Evolutionary conservation across 2,113 vertebrate species (phyloP).

Genomic region (Scomber japonicus): DNA sequence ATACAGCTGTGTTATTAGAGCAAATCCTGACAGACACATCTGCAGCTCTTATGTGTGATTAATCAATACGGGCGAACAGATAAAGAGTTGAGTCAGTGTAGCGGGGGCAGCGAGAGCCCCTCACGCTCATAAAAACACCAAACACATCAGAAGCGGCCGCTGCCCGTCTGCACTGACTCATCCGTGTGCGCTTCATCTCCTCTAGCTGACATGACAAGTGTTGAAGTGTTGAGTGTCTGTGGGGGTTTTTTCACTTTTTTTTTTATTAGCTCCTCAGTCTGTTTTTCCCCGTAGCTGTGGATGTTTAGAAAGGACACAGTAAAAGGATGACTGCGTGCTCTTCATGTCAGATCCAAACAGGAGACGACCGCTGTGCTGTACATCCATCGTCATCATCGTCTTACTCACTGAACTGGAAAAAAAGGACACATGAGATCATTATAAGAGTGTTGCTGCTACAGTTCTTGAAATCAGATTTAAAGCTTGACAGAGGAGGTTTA

Average conservation of each 20-base stretch:
- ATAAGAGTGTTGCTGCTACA: too few species aligned
- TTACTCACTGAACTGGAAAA: not conserved
- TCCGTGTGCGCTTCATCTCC: not conserved
- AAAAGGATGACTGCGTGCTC: not conserved
- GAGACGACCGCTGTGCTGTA: not conserved
- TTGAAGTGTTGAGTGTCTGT: too few species aligned
- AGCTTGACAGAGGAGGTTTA: too few species aligned
- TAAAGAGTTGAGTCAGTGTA: not conserved
- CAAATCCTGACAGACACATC: not conserved
- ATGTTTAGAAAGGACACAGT: not conserved
- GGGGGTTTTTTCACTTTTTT: not conserved
- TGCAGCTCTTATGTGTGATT: not conserved
- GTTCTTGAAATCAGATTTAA: too few species aligned
- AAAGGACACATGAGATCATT: not conserved
- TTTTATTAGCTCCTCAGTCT: not conserved
- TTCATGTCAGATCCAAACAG: not conserved
- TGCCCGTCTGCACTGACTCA: conserved; percentile 11
- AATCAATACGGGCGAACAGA: not conserved
- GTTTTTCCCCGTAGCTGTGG: not conserved
- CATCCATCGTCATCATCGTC: not conserved
- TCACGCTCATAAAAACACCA: not conserved
- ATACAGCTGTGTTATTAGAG: conserved; percentile 31
- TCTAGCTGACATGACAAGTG: too few species aligned
- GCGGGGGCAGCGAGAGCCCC: conserved; percentile 29
- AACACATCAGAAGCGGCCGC: not conserved